phyloP scores from a whole-genome alignment of 2,113 vertebrate species.

The Pachyramphus minor region DNA sequence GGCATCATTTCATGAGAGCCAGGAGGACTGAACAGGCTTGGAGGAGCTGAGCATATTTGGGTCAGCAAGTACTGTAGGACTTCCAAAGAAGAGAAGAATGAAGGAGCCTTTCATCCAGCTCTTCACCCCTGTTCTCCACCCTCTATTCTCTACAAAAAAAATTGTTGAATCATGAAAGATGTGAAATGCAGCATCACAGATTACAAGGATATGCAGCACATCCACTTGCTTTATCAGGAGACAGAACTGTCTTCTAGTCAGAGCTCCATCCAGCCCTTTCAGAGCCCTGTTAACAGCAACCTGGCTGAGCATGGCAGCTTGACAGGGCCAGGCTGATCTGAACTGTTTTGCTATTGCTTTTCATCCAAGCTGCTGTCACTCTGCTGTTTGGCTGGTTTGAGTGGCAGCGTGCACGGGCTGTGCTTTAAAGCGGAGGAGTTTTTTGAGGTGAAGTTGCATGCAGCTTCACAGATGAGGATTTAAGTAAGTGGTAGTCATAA shows the following conservation, averaged over 20 bases:
- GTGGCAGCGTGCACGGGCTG: background rate
- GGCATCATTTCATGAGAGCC: background rate
- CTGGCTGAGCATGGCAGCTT: background rate
- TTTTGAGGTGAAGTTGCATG: background rate
- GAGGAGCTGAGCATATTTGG: background rate
- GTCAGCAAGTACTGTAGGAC: background rate
- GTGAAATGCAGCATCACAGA: background rate
- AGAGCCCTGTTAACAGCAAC: background rate
- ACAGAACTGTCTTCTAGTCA: background rate
- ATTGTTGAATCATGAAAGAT: background rate
- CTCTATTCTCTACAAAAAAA: background rate
- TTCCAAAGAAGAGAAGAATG: slow-evolving; percentile 6
- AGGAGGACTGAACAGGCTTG: background rate
- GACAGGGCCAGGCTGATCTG: background rate
- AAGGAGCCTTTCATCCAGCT: background rate
- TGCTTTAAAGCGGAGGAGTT: background rate
- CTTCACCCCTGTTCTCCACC: background rate
- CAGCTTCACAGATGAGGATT: background rate
- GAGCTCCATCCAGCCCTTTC: background rate
- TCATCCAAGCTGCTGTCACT: background rate
- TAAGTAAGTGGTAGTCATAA: background rate
- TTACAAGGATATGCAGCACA: background rate
- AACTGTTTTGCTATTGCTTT: background rate
- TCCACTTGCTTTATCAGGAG: background rate
- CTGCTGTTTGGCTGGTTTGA: background rate